These are phyloP conservation scores for Acrobasis repandana DNA, from an alignment of 2,888 invertebrate genomes.

Conservation along the genomic window DNA sequence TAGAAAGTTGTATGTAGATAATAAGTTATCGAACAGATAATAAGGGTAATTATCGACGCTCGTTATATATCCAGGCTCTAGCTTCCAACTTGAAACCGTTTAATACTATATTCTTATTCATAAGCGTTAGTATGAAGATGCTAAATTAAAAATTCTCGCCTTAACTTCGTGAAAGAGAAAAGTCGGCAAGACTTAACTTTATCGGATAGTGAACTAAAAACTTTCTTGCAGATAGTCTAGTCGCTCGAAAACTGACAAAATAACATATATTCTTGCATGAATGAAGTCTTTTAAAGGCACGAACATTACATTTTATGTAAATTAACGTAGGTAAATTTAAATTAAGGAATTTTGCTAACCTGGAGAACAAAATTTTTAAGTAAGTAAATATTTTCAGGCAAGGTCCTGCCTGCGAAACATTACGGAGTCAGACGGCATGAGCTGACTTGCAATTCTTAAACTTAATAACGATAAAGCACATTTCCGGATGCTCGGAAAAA, in stretches of 20 bases:
- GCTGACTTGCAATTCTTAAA: too few relatives aligned
- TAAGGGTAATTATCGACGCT: slow-evolving; percentile 1
- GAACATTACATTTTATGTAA: too few relatives aligned
- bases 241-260: background rate
- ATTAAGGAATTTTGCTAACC: too few relatives aligned
- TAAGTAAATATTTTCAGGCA: too few relatives aligned
- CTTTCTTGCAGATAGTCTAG: too few relatives aligned
- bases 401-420: too few relatives aligned
- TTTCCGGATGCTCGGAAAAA: too few relatives aligned
- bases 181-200: background rate
- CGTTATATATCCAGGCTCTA: background rate
- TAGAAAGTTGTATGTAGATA: slow-evolving; percentile 5
- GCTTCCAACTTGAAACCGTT: background rate
- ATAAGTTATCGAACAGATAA: background rate
- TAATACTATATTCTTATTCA: slow-evolving; percentile 6
- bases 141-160: slow-evolving; percentile 15
- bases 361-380: too few relatives aligned
- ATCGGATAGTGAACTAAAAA: background rate
- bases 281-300: background rate
- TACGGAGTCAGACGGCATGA: too few relatives aligned
- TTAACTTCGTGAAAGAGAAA: background rate
- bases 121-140: slow-evolving; percentile 7
- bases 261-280: background rate
- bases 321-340: too few relatives aligned
- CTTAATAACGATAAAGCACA: too few relatives aligned